Percentiles rank a stretch among this genome's conserved stretches.
These are phyloP conservation scores for Globodera rostochiensis DNA, from an alignment of 1,140 invertebrate genomes.

Conservation along the genomic window DNA sequence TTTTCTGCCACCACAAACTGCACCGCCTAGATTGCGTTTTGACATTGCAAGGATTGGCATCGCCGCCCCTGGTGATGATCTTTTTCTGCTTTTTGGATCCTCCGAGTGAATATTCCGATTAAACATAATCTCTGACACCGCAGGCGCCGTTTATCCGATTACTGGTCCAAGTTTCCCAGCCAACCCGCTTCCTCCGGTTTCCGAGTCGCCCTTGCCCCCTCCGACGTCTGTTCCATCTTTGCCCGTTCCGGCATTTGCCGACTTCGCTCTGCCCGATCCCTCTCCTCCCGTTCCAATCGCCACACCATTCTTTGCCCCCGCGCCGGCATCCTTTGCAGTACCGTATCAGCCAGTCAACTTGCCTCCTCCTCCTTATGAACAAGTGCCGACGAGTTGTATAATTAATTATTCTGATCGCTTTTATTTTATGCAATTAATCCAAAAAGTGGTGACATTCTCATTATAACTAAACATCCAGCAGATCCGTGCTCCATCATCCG, in stretches of 20 bases:
- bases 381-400: background rate
- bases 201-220: background rate
- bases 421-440: no score
- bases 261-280: background rate
- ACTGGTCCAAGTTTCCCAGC: slow-evolving; percentile 9
- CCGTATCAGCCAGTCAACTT: slow-evolving; percentile 3
- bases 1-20: slow-evolving; percentile 21
- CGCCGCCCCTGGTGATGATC: background rate
- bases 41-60: background rate
- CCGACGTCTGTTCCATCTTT: background rate
- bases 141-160: background rate
- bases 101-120: no score
- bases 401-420: background rate
- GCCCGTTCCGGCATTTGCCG: slow-evolving; percentile 3
- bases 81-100: no score
- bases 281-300: background rate
- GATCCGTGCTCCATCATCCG: slow-evolving; percentile 5
- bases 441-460: no score
- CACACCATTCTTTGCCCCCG: background rate
- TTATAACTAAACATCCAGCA: background rate
- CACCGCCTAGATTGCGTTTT: background rate
- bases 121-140: no score
- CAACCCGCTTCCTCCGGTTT: slow-evolving; percentile 5
- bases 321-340: slow-evolving; percentile 14
- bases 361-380: background rate